A percentile compares a stretch with the other conserved stretches of the same genome.
Evolutionary conservation across 2,797 vertebrate species (phyloP).

Genomic region (Danionella dracula): DNA sequence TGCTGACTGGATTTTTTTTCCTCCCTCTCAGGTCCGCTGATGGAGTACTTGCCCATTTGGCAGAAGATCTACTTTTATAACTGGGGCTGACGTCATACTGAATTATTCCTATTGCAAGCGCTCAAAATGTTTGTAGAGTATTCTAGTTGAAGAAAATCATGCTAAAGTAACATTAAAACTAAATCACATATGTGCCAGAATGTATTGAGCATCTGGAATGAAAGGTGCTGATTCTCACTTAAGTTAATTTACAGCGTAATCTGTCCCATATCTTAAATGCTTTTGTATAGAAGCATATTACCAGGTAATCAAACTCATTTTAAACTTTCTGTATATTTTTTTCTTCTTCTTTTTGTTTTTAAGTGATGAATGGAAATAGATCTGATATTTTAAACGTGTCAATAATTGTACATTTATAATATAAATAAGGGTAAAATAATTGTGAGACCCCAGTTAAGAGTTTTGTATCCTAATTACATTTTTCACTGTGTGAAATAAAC

Average conservation of each 20-base stretch:
- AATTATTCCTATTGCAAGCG: background rate
- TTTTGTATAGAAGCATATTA: background rate
- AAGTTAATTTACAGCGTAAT: background rate
- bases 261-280: background rate
- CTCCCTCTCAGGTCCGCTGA: slow-evolving; percentile 79
- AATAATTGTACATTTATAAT: background rate
- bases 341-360: too few species aligned
- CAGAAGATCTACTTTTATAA: slow-evolving; percentile 99
- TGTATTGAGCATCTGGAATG: background rate
- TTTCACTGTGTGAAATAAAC: slow-evolving; percentile 39
- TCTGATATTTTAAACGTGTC: too few species aligned
- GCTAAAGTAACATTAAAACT: background rate
- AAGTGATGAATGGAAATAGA: too few species aligned
- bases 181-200: slow-evolving; percentile 21
- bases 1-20: slow-evolving; percentile 7
- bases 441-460: background rate
- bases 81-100: slow-evolving; percentile 71
- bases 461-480: background rate
- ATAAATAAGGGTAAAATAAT: background rate
- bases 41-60: slow-evolving; percentile 95
- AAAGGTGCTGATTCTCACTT: too few species aligned
- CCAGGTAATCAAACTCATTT: background rate
- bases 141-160: background rate
- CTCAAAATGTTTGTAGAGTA: background rate
- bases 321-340: background rate